phyloP scores from a whole-genome alignment of 2,113 vertebrate species.

The Hyperopisus bebe region DNA sequence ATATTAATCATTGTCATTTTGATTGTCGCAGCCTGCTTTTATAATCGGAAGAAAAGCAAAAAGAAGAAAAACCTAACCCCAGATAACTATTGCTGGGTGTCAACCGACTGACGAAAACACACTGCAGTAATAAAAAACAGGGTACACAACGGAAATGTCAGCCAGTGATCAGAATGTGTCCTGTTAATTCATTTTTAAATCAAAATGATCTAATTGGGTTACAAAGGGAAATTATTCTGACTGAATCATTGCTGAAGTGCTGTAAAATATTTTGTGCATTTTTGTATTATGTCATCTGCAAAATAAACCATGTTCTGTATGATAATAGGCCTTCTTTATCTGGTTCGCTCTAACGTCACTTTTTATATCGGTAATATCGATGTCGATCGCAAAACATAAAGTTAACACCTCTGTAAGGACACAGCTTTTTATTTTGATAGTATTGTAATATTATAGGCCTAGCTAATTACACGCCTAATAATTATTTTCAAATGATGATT shows the following conservation, averaged over 20 bases:
- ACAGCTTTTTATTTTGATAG: no score
- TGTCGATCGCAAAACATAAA: no score
- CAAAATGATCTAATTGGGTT: not conserved
- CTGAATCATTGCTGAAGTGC: not conserved
- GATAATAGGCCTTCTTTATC: no score
- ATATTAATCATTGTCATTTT: slow-evolving; percentile 44
- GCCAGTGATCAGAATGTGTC: not conserved
- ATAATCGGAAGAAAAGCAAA: slow-evolving; percentile 44
- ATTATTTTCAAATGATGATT: not conserved
- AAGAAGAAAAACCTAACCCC: slow-evolving; percentile 48
- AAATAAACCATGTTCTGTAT: not conserved
- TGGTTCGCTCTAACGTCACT: no score
- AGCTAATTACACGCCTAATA: not conserved
- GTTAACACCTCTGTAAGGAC: no score
- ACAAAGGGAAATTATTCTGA: not conserved
- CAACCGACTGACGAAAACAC: slow-evolving; percentile 55
- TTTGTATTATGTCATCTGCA: not conserved
- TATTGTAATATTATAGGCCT: no score
- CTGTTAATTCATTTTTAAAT: not conserved
- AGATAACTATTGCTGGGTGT: slow-evolving; percentile 68
- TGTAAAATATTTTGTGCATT: not conserved
- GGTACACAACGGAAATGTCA: not conserved
- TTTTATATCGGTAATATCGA: no score
- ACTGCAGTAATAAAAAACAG: slow-evolving; percentile 45
- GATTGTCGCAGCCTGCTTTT: slow-evolving; percentile 44